A percentile compares a stretch with the other conserved stretches of the same genome.
phyloP scores from a whole-genome alignment of 2,113 vertebrate species.

The Alectura lathami region DNA sequence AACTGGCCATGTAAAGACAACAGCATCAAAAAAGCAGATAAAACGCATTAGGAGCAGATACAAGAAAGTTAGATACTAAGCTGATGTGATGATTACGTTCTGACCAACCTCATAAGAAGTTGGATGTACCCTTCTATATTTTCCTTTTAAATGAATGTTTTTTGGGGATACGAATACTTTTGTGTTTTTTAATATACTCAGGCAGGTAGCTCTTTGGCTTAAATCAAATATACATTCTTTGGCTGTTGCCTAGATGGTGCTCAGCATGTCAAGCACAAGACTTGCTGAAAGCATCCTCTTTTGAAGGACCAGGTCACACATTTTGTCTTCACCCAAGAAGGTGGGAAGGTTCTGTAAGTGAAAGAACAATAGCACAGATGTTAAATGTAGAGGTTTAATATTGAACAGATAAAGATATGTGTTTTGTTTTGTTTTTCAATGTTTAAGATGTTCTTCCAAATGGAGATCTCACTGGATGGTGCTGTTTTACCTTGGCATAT shows the following conservation, averaged over 20 bases:
- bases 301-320: neutral
- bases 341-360: neutral
- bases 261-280: neutral
- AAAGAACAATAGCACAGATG: slow-evolving; percentile 48
- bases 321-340: neutral
- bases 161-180: neutral
- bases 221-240: neutral
- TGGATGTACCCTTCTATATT: neutral
- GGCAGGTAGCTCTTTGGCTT: neutral
- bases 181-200: neutral
- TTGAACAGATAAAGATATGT: neutral
- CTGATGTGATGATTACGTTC: neutral
- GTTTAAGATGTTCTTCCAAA: slow-evolving; percentile 34
- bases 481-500: slow-evolving; percentile 52
- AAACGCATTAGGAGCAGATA: neutral
- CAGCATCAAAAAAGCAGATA: neutral
- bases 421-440: slow-evolving; percentile 5
- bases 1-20: neutral
- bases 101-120: neutral
- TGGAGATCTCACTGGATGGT: slow-evolving; percentile 11
- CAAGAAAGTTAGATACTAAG: neutral
- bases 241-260: neutral
- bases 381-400: slow-evolving; percentile 41
- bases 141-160: neutral
- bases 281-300: neutral